Percentiles rank a stretch among this genome's conserved stretches.
Conservation (phyloP, 2,113 vertebrate species). For the Pongo abelii region DNA sequence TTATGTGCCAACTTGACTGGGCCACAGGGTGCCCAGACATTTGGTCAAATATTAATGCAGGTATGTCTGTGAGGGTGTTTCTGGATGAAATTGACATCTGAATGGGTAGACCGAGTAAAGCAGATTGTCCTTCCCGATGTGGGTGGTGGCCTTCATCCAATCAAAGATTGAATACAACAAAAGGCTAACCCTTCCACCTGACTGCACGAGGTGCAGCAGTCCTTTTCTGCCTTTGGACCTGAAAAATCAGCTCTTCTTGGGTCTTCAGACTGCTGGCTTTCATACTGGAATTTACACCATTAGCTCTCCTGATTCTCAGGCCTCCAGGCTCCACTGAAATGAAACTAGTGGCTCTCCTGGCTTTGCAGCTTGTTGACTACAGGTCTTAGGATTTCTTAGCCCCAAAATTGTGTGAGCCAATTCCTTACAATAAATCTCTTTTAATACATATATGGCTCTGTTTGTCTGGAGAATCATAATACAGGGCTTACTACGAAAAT, state of each 20-base stretch:
- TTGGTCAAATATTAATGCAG: background rate
- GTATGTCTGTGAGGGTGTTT: background rate
- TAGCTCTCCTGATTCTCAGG: background rate
- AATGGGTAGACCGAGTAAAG: background rate
- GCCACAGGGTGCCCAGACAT: background rate
- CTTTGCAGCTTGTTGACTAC: background rate
- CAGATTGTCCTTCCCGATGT: too few relatives aligned
- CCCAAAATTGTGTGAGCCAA: too few relatives aligned
- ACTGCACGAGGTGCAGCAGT: background rate
- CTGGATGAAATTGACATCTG: background rate
- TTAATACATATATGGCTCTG: background rate
- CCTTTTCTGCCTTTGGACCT: background rate
- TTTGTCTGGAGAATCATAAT: background rate
- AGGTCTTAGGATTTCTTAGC: background rate
- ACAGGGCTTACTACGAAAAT: background rate
- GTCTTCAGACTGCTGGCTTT: background rate
- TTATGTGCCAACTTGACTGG: background rate
- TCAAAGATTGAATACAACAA: background rate
- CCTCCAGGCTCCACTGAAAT: background rate
- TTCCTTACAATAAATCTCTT: background rate
- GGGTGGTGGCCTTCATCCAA: background rate
- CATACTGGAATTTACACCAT: background rate
- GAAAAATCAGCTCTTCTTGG: background rate
- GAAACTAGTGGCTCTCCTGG: background rate
- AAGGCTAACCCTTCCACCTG: too few relatives aligned